These are phyloP conservation scores for Sylvia borin DNA, from an alignment of 2,797 vertebrate genomes.

Conservation along the genomic window DNA sequence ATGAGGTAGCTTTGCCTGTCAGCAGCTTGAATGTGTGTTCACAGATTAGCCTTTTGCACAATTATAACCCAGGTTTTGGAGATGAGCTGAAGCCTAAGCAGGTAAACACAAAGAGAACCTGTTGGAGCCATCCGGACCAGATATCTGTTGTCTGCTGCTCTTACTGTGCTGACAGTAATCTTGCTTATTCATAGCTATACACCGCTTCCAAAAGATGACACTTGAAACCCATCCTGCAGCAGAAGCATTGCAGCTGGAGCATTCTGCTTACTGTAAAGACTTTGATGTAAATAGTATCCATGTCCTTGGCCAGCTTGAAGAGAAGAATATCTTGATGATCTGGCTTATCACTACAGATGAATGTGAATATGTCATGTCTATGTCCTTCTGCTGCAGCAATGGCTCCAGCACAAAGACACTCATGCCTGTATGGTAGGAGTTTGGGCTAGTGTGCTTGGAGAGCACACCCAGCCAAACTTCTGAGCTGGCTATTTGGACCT, in stretches of 20 bases:
- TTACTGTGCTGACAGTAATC: background rate
- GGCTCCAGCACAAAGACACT: background rate
- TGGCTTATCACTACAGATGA: background rate
- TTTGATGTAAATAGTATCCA: background rate
- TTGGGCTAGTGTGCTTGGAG: background rate
- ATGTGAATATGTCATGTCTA: background rate
- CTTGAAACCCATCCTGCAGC: background rate
- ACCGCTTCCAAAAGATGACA: background rate
- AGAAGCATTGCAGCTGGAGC: background rate
- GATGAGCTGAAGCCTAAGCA: background rate
- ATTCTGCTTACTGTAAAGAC: background rate
- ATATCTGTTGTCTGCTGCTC: background rate
- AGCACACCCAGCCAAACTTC: background rate
- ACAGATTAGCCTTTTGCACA: background rate
- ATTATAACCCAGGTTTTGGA: background rate
- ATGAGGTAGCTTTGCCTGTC: background rate
- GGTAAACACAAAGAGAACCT: background rate
- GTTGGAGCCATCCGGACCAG: background rate
- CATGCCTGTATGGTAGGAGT: background rate
- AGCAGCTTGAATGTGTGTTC: background rate
- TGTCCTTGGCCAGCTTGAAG: background rate
- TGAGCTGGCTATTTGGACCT: background rate
- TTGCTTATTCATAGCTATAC: background rate
- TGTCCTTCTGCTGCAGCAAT: background rate
- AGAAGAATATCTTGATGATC: background rate